Evolutionary conservation across 2,113 vertebrate species (phyloP), one percentile per base, ranked within the genome.

Genomic region (Procavia capensis): DNA sequence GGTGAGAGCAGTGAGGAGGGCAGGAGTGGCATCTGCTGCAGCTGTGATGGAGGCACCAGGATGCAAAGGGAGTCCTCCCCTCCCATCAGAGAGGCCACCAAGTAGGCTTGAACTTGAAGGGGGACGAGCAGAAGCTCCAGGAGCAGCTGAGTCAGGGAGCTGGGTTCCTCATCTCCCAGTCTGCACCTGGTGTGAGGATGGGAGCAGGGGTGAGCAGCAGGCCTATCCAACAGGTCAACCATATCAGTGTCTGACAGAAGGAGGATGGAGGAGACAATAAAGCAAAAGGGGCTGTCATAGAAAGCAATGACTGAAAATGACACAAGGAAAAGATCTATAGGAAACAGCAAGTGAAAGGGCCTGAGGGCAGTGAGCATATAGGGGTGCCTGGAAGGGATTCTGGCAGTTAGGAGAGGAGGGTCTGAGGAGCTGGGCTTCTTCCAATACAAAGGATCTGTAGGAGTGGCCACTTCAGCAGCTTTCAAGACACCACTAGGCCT

Each of bases 71-170:
- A 59, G 41, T 4, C 79, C 0, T 0, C 72, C 96, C 81, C 97
- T 0, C 64, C 96, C 74, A 97, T 96, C 0, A 92, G 78, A 59
- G 98, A 81, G 79, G 87, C 0, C 98, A 97, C 2, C 99, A 99
- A 91, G 99, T 98, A 19, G 99, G 98, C 88, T 99, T 99, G 97
- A 99, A 99, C 24, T 97, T 78, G 0, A 99, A 97, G 25, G 96
- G 24, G 97, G 88, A 16, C 93, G 66, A 91, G 94, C 22, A 97
- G 97, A 41, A 98, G 94, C 4, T 98, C 97, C 93, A 97, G 96
- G 85, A 93, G 98, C 98, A 93, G 84, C 96, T 95, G 99, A 97
- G 25, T 98, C 47, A 0, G 98, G 98, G 86, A 95, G 96, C 98
- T 25, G 95, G 72, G 41, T 98, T 95, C 36, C 50, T 13, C 47